Evolutionary conservation across 1,140 invertebrate genomes (phyloP), one percentile per base, ranked within the genome.

Genomic region (Caenorhabditis briggsae): DNA sequence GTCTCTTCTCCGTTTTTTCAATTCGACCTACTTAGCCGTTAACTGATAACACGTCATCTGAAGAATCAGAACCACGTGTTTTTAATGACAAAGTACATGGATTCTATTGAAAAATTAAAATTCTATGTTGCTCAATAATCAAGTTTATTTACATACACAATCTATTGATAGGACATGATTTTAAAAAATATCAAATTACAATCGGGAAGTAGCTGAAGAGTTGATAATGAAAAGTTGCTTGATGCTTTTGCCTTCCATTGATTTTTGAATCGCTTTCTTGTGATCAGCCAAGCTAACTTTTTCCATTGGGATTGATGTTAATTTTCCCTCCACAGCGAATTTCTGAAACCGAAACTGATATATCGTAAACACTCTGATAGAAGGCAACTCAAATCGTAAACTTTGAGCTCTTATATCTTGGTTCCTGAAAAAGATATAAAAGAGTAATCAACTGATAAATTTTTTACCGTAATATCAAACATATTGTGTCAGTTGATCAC

Each of bases 271-370:
- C 11, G 88, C 89, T 48, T 25, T 78, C 41, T 85, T 70, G 78
- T 70, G 86, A 50, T 89, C 74, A n/a, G 53, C 64, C 9, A 89
- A 9, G 3, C 18, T 14, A 7, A 85, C 41, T 46, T 74, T 53
- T n/a, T 89, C 86, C 83, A 89, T 87, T 7, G 89, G 88, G n/a
- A 87, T 87, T 7, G 89, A 86, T 11, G 83, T 84, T 6, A 89
- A 9, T 43, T 89, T 88, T 16, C 88, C 88, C 14, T 85, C 64
- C 16, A 87, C 87, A 43, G 89, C 82, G 23, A 89, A 23, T 33
- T 89, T 82, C 89, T 87, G 56, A 78, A 85, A 23, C 25, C 23
- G 16, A 43, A 86, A 84, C 33, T 33, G 33, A 33, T 33, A 33
- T 33, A 33, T 33, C 33, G 33, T 33, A 33, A 33, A 33, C 1